Evolutionary conservation across 2,113 vertebrate species (phyloP).

Genomic region (Chitala chitala): DNA sequence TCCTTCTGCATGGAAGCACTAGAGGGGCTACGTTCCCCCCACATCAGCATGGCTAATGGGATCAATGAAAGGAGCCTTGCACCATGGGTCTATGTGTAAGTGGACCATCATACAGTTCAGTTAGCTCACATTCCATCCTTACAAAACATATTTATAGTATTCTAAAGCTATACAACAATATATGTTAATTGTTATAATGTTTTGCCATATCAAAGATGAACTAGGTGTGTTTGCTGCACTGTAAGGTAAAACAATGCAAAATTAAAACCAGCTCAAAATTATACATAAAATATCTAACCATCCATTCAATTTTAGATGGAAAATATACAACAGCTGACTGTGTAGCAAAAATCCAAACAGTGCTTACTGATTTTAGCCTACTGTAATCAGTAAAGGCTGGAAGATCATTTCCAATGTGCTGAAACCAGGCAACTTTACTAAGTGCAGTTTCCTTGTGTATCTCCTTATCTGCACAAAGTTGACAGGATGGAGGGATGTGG

Average conservation of each 20-base stretch:
- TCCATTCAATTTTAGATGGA: neutral
- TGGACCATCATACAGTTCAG: neutral
- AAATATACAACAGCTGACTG: neutral
- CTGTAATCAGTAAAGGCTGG: no score
- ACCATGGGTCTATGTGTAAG: constrained; percentile 63
- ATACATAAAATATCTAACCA: neutral
- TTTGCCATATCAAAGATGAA: neutral
- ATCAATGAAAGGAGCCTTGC: constrained; percentile 67
- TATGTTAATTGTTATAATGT: neutral
- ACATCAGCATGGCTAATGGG: constrained; percentile 50
- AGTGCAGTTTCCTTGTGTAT: neutral
- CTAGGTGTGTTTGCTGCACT: neutral
- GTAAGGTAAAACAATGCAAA: neutral
- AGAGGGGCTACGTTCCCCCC: constrained; percentile 53
- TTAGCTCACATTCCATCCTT: neutral
- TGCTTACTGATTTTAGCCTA: no score
- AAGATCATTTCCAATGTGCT: no score
- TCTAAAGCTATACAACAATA: neutral
- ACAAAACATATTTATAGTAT: neutral
- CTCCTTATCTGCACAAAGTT: neutral
- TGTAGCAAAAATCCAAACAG: neutral
- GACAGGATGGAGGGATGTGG: neutral
- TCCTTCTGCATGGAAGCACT: constrained; percentile 53
- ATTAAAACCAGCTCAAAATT: neutral
- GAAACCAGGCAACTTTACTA: no score